These are phyloP conservation scores for Girardinichthys multiradiatus DNA, from an alignment of 2,113 vertebrate genomes.

Conservation along the genomic window DNA sequence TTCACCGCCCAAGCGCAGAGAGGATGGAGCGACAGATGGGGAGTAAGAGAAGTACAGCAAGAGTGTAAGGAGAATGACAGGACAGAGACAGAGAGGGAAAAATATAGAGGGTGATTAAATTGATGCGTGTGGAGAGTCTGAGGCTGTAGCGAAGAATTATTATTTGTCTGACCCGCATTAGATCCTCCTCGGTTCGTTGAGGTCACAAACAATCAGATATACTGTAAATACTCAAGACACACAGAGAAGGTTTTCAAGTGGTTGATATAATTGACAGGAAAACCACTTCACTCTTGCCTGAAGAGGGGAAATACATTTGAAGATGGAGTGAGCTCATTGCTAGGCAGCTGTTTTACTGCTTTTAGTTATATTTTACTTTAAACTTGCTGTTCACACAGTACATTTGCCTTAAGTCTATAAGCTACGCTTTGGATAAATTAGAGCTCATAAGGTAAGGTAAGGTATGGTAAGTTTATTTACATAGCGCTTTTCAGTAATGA, in stretches of 20 bases:
- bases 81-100: slow-evolving; percentile 6
- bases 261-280: slow-evolving; percentile 37
- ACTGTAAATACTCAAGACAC: slow-evolving; percentile 5
- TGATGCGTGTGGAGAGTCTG: slow-evolving; percentile 13
- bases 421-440: slow-evolving; percentile 24
- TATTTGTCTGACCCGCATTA: slow-evolving; percentile 42
- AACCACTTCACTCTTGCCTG: slow-evolving; percentile 42
- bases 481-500: too few relatives aligned
- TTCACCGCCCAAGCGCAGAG: slow-evolving; percentile 57
- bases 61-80: slow-evolving; percentile 42
- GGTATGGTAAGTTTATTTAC: too few relatives aligned
- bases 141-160: slow-evolving; percentile 50
- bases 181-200: slow-evolving; percentile 38
- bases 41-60: slow-evolving; percentile 53
- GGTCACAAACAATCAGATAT: slow-evolving; percentile 33
- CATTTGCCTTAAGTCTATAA: slow-evolving; percentile 7
- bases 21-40: slow-evolving; percentile 57
- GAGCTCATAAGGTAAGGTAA: slow-evolving; percentile 29
- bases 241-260: slow-evolving; percentile 28
- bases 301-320: slow-evolving; percentile 51
- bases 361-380: slow-evolving; percentile 51
- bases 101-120: slow-evolving; percentile 30
- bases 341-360: slow-evolving; percentile 44
- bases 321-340: slow-evolving; percentile 38
- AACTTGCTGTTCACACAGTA: slow-evolving; percentile 12